Evolutionary conservation across 2,797 vertebrate genomes (phyloP).

Genomic region (Muraenolepis orangiensis): DNA sequence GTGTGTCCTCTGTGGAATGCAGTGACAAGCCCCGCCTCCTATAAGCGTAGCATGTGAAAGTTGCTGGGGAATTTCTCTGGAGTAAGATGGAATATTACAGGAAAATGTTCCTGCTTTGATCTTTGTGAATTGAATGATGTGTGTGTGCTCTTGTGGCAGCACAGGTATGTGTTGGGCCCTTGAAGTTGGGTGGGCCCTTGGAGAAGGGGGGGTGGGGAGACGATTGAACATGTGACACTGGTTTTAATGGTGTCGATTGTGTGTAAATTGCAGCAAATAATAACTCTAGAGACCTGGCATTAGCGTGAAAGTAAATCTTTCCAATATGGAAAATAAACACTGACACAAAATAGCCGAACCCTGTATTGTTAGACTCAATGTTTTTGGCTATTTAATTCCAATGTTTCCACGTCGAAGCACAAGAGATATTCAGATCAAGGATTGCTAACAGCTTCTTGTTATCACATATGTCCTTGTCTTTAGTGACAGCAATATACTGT

Average conservation of each 20-base stretch:
- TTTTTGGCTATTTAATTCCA: background rate
- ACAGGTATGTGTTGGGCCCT: constrained; percentile 21
- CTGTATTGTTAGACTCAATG: background rate
- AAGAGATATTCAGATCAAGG: background rate
- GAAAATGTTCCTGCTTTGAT: constrained; percentile 10
- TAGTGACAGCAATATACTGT: background rate
- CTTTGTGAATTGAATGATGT: constrained; percentile 10
- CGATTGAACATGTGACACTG: background rate
- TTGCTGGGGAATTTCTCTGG: constrained; percentile 35
- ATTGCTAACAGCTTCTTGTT: background rate
- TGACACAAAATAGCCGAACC: background rate
- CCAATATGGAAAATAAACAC: background rate
- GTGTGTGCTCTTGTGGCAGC: constrained; percentile 3
- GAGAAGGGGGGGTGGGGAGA: background rate
- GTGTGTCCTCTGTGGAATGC: constrained; percentile 45
- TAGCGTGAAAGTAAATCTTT: background rate
- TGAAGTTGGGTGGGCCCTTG: background rate
- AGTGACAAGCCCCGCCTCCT: constrained; percentile 19
- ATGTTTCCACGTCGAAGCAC: background rate
- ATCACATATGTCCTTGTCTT: background rate
- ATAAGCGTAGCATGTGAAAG: constrained; percentile 4
- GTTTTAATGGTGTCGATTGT: background rate
- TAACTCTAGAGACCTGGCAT: background rate
- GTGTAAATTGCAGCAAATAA: background rate
- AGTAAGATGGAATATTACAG: constrained; percentile 36